Conservation (phyloP, 1,140 invertebrate species). For the Heliconius himera region DNA sequence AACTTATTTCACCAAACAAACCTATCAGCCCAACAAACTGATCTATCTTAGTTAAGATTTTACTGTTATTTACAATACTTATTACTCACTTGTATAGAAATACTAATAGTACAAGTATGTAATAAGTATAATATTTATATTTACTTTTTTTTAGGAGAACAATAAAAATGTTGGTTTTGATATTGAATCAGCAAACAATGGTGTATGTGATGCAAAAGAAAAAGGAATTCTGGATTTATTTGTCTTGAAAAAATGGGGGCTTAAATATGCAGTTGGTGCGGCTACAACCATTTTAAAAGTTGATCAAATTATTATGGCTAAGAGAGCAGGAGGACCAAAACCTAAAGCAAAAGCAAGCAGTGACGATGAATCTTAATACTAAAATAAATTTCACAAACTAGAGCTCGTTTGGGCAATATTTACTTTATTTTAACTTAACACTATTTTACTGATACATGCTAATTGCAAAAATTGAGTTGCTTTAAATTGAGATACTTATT, state of each 20-base stretch:
- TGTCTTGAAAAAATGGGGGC: conserved; percentile 94
- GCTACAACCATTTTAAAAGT: conserved; percentile 97
- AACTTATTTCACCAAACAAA: too few species aligned
- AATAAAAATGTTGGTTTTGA: conserved; percentile 93
- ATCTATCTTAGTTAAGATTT: too few species aligned
- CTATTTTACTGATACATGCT: conserved; percentile 19
- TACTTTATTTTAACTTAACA: conserved; percentile 34
- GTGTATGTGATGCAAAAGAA: conserved; percentile 88
- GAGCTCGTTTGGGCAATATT: conserved; percentile 24
- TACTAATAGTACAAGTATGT: too few species aligned
- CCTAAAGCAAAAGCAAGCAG: conserved; percentile 85
- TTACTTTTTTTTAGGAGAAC: conserved; percentile 84
- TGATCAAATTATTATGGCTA: conserved; percentile 99
- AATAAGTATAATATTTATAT: background rate
- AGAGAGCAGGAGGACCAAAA: conserved; percentile 97
- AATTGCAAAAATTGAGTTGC: conserved; percentile 20
- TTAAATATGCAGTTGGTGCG: conserved; percentile 97
- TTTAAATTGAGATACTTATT: conserved; percentile 32
- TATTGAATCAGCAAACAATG: conserved; percentile 88
- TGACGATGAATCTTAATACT: conserved; percentile 86
- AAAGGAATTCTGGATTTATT: conserved; percentile 92
- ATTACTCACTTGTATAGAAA: too few species aligned
- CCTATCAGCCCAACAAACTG: too few species aligned
- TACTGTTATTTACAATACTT: too few species aligned
- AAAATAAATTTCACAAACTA: conserved; percentile 25